Conservation (phyloP, 1,140 invertebrate genomes). For the Maconellicoccus hirsutus region DNA sequence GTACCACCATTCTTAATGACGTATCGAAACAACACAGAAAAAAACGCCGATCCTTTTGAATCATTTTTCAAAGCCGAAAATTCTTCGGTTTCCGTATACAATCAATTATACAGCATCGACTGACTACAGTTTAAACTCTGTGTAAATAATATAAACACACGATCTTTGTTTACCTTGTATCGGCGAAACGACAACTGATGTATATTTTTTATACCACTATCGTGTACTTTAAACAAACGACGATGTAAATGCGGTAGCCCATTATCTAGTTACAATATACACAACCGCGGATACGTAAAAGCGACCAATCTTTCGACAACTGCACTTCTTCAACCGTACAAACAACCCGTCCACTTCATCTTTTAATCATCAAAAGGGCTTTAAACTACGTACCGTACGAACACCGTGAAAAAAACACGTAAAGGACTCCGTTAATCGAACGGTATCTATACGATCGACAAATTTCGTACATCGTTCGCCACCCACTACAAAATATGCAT, state of each 20-base stretch:
- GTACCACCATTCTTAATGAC: neutral
- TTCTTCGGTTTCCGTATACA: neutral
- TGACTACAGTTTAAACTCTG: neutral
- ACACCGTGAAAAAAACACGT: too few relatives aligned
- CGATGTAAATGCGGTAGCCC: neutral
- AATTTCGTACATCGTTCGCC: neutral
- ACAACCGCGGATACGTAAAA: too few relatives aligned
- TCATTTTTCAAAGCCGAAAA: neutral
- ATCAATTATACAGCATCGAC: neutral
- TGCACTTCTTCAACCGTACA: too few relatives aligned
- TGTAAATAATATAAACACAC: neutral
- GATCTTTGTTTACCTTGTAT: neutral
- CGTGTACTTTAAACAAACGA: neutral
- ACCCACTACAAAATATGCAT: neutral
- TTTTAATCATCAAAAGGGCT: too few relatives aligned
- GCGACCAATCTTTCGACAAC: too few relatives aligned
- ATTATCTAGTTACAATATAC: neutral
- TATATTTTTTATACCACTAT: neutral
- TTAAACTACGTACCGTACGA: too few relatives aligned
- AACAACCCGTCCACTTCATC: too few relatives aligned
- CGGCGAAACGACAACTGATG: neutral
- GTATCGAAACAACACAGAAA: neutral
- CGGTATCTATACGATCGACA: neutral
- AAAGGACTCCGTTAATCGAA: neutral
- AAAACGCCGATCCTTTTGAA: neutral